Evolutionary conservation across 2,797 vertebrate species (phyloP).

Genomic region (Chelonia mydas): DNA sequence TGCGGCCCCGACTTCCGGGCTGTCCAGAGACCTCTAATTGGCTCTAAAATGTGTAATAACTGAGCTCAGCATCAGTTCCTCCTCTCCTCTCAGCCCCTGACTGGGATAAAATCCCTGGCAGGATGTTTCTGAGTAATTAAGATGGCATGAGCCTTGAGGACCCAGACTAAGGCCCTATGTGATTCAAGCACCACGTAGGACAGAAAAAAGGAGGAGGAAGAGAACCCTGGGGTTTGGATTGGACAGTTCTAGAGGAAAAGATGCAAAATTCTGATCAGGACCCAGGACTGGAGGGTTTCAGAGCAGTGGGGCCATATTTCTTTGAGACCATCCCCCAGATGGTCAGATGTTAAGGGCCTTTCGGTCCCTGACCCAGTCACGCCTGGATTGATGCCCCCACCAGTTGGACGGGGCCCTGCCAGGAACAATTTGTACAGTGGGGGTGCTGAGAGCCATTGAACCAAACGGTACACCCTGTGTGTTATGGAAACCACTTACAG

Average conservation of each 20-base stretch:
- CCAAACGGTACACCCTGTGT: too few species aligned
- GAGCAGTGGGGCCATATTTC: too few species aligned
- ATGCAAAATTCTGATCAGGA: not conserved
- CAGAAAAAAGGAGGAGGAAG: not conserved
- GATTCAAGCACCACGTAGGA: fast-evolving
- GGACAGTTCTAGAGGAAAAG: not conserved
- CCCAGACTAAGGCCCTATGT: fast-evolving
- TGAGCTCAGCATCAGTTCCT: fast-evolving
- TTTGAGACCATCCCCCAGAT: too few species aligned
- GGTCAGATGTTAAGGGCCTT: not conserved
- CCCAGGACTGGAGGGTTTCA: not conserved
- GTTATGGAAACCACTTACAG: too few species aligned
- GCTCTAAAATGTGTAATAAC: not conserved
- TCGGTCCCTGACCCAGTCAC: too few species aligned
- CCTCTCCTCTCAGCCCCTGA: not conserved
- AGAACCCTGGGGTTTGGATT: not conserved
- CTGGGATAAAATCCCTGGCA: not conserved
- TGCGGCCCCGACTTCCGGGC: not conserved
- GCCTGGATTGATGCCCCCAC: too few species aligned
- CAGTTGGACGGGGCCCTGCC: too few species aligned
- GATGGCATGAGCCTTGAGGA: fast-evolving
- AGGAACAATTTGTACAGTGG: too few species aligned
- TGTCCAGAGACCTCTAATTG: fast-evolving
- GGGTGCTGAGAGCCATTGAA: too few species aligned
- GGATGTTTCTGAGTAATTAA: not conserved